These are phyloP conservation scores for Eudyptes chrysolophus DNA, from an alignment of 2,113 vertebrate genomes.

Conservation along the genomic window DNA sequence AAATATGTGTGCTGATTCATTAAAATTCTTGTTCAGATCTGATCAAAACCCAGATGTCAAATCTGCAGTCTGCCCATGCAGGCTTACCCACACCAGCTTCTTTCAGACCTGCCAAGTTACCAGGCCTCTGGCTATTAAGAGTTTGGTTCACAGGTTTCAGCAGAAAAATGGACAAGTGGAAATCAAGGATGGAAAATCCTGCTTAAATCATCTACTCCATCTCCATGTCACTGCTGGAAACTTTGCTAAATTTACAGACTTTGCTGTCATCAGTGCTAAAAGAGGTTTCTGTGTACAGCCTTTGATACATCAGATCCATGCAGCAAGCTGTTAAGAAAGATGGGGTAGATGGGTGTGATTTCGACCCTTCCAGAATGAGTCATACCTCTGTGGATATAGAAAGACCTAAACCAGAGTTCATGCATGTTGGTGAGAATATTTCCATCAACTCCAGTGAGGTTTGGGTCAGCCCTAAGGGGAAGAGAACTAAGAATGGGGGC, in stretches of 20 bases:
- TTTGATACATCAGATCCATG: neutral
- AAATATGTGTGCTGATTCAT: conserved; percentile 47
- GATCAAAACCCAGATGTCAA: conserved; percentile 44
- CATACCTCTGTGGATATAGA: neutral
- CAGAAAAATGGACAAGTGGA: conserved; percentile 31
- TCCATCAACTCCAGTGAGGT: neutral
- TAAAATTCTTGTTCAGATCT: conserved; percentile 47
- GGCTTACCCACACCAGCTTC: conserved; percentile 4
- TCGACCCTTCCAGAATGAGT: conserved; percentile 28
- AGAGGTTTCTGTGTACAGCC: neutral
- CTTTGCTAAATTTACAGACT: conserved; percentile 41
- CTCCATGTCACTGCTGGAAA: conserved; percentile 1
- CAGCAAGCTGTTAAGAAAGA: conserved; percentile 40
- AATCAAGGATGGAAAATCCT: conserved; percentile 18
- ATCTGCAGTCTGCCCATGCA: conserved; percentile 9
- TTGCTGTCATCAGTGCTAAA: conserved; percentile 41
- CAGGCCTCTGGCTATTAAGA: conserved; percentile 27
- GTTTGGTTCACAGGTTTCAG: conserved; percentile 8
- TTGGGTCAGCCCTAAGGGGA: neutral
- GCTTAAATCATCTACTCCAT: neutral
- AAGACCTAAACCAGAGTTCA: neutral
- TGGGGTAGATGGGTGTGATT: neutral
- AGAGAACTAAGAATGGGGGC: neutral
- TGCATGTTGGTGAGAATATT: neutral
- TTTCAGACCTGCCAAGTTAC: conserved; percentile 34